Evolutionary conservation across 2,113 vertebrate genomes (phyloP).

Genomic region (Azemiops feae): DNA sequence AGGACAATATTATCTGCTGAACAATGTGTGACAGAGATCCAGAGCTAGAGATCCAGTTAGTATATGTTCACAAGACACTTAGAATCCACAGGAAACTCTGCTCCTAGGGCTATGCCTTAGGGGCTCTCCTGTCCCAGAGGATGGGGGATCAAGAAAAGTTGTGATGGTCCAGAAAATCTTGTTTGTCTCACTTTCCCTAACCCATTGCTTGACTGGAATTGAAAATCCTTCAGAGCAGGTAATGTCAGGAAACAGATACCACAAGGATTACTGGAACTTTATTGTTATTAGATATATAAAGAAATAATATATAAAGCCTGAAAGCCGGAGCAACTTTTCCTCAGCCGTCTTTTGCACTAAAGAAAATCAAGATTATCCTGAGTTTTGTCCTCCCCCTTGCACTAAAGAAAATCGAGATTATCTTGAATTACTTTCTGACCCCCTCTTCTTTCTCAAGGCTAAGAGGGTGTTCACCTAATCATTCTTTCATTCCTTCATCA

Average conservation of each 20-base stretch:
- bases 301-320: too few relatives aligned
- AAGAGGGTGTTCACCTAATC: neutral
- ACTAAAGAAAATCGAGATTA: neutral
- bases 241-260: neutral
- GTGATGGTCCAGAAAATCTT: neutral
- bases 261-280: neutral
- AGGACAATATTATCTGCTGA: neutral
- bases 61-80: neutral
- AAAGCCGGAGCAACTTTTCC: neutral
- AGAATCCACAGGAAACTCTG: neutral
- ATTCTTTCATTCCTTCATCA: neutral
- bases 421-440: neutral
- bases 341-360: neutral
- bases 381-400: neutral
- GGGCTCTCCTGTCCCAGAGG: neutral
- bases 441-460: neutral
- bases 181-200: neutral
- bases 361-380: neutral
- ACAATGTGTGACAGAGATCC: neutral
- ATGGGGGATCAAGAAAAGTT: neutral
- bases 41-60: accelerated
- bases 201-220: neutral
- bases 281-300: neutral
- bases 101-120: neutral
- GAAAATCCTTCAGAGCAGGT: neutral